Percentiles rank a stretch among this genome's conserved stretches.
Evolutionary conservation across 2,797 vertebrate species (phyloP).

Genomic region (Squalus acanthias): DNA sequence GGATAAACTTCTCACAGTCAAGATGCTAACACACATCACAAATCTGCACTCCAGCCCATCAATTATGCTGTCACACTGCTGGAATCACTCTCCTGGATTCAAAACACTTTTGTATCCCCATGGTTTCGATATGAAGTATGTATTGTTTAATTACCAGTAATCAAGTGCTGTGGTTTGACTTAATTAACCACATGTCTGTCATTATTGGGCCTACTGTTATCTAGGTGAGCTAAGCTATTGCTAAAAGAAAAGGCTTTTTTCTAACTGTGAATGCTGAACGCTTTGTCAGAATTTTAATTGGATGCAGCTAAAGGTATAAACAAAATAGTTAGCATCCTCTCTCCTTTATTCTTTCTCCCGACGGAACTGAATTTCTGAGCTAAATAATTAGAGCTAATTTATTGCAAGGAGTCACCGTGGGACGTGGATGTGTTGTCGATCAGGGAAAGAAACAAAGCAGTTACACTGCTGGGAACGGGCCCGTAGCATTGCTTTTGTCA

Average conservation of each 20-base stretch:
- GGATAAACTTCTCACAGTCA: neutral
- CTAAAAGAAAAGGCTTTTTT: neutral
- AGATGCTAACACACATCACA: neutral
- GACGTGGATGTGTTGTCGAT: neutral
- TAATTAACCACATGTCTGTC: neutral
- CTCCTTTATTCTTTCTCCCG: neutral
- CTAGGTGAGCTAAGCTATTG: neutral
- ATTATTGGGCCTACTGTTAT: neutral
- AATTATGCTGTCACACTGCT: neutral
- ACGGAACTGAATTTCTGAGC: neutral
- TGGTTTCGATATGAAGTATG: neutral
- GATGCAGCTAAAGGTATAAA: neutral
- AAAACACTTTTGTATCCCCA: neutral
- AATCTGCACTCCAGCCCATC: neutral
- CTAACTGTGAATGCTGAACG: neutral
- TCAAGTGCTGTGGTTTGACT: neutral
- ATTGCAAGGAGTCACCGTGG: neutral
- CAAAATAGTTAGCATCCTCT: neutral
- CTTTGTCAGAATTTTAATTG: constrained; percentile 13
- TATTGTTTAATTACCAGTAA: neutral
- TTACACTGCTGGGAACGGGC: neutral
- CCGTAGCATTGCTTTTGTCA: neutral
- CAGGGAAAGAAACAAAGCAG: neutral
- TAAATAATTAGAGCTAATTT: neutral
- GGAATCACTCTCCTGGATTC: neutral